Evolutionary conservation across 23 tunicate species (phyloP), one percentile per base, ranked within the genome.

Genomic region (Phallusia fumigata): DNA sequence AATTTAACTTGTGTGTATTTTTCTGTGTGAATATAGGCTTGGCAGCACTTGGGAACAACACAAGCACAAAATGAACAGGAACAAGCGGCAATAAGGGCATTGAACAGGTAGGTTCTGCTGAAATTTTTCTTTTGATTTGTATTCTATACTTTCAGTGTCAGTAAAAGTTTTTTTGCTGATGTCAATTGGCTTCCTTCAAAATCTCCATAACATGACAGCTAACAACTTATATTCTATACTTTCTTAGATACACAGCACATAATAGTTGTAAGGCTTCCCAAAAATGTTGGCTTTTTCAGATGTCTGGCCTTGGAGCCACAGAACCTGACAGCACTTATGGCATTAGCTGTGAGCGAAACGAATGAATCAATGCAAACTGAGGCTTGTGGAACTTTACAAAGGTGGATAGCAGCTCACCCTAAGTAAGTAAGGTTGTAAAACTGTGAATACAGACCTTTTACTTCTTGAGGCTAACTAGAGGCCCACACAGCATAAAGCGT

Each of bases 11-110:
- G n/a, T n/a, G n/a, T n/a, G n/a, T n/a, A 30, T 18, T 77, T 77
- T 0, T 36, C 12, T 79, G 21, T 51, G 16, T 74, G 35, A 40
- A 33, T 76, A 15, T 64, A 94, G 98, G 98, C 90, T 1, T 94
- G 98, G 98, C 88, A 94, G 33, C 81, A 89, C 32, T 86, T 94
- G 5, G 98, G 98, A 21, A 76, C 87, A 21, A 52, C 94, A 26
- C 98, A 94, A 51, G 90, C 93, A 18, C 98, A 94, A 65, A 94
- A 94, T 51, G 98, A 94, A 86, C 94, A 89, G 64, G 98, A 94
- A 49, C 79, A 73, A 65, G 50, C 88, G n/a, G 98, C 98, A 11
- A 94, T 94, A 21, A 79, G 80, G 32, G 98, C 98, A 6, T 75
- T 94, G 30, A 79, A 79, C 31, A 86, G 86, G 98, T 94, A 72